Evolutionary conservation across 2,888 invertebrate genomes (phyloP).

Genomic region (Cancer borealis): DNA sequence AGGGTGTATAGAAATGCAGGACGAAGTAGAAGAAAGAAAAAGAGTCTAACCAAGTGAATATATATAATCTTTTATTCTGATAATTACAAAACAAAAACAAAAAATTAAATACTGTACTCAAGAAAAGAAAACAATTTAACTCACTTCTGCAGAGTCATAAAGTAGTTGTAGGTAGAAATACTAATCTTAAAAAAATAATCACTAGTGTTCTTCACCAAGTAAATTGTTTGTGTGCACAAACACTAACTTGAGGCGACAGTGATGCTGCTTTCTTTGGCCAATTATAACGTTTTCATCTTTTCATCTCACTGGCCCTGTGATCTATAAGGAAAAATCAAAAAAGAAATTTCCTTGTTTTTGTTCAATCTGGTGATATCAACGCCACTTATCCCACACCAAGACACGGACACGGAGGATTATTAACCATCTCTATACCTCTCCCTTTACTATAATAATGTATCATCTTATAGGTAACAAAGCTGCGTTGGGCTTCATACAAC

Average conservation of each 20-base stretch:
- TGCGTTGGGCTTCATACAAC: neutral
- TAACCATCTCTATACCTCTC: neutral
- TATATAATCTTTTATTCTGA: slow-evolving; percentile 7
- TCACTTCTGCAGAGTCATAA: neutral
- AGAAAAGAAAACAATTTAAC: neutral
- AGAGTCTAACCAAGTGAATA: slow-evolving; percentile 10
- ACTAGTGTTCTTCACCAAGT: slow-evolving; percentile 13
- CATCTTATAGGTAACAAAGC: neutral
- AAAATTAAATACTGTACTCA: neutral
- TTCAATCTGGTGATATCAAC: neutral
- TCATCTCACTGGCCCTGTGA: neutral
- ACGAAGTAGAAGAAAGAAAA: neutral
- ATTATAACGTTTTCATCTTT: neutral
- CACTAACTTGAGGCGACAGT: neutral
- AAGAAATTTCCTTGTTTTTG: neutral
- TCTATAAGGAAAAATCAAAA: neutral
- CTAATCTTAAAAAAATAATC: slow-evolving; percentile 29
- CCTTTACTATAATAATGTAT: neutral
- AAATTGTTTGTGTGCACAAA: neutral
- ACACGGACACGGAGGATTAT: neutral
- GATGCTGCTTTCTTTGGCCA: slow-evolving; percentile 25
- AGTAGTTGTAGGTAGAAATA: neutral
- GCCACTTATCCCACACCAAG: neutral
- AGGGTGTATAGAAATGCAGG: neutral
- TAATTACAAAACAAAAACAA: neutral